Conservation (phyloP, 2,888 invertebrate genomes). For the Drosophila austrosaltans region DNA sequence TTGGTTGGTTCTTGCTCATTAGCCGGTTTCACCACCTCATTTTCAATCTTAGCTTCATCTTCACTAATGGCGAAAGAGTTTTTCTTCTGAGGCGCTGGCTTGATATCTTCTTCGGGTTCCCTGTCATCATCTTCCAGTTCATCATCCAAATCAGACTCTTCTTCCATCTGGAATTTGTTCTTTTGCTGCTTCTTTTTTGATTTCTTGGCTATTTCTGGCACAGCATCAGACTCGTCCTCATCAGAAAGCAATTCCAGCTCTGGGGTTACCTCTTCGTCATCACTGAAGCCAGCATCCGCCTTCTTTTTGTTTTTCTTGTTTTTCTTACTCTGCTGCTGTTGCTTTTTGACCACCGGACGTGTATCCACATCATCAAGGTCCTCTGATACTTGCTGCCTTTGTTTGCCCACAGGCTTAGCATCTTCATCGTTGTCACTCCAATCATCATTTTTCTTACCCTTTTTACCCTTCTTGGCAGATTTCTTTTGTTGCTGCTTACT, state of each 20-base stretch:
- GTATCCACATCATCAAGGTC: constrained; percentile 42
- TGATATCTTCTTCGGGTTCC: constrained; percentile 27
- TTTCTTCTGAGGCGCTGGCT: neutral
- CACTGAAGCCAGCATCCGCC: constrained; percentile 63
- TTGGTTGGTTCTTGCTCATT: neutral
- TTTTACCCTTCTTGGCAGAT: constrained; percentile 78
- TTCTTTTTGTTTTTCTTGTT: constrained; percentile 78
- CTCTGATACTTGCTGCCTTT: constrained; percentile 49
- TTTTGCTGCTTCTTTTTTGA: constrained; percentile 72
- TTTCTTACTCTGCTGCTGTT: constrained; percentile 66
- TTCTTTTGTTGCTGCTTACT: constrained; percentile 73
- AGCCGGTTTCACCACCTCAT: constrained; percentile 12
- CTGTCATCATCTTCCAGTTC: constrained; percentile 11
- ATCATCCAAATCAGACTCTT: constrained; percentile 20
- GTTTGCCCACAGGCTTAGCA: constrained; percentile 22
- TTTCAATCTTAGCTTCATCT: constrained; percentile 8
- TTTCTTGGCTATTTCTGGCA: constrained; percentile 75
- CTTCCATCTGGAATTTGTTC: constrained; percentile 39
- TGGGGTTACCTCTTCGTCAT: constrained; percentile 70
- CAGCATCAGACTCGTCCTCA: constrained; percentile 51
- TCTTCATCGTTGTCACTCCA: constrained; percentile 83
- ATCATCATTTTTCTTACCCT: constrained; percentile 84
- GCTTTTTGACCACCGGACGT: constrained; percentile 51
- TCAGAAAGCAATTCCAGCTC: constrained; percentile 34
- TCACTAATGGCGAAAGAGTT: constrained; percentile 4